Conservation (phyloP, 1,140 invertebrate genomes). For the Neodiprion fabricii region DNA sequence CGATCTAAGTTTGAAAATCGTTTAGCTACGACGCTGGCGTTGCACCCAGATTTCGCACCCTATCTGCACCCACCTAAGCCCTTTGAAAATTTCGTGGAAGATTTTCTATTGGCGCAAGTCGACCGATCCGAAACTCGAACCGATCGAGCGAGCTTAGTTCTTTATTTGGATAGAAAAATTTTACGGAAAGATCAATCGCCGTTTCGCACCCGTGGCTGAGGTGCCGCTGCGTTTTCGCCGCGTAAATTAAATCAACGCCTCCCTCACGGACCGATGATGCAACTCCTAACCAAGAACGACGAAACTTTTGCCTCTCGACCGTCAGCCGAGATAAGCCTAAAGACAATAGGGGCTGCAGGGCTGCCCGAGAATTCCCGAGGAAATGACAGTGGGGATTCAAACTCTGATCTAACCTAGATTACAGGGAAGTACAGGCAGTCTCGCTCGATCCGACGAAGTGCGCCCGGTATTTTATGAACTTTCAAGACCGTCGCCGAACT, state of each 20-base stretch:
- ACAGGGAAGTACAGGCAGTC: not conserved
- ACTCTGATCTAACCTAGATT: slow-evolving; percentile 2
- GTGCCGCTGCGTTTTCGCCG: not conserved
- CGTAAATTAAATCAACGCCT: not conserved
- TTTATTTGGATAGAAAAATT: not conserved
- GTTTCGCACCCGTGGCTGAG: not conserved
- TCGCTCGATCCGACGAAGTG: not conserved
- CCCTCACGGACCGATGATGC: not conserved
- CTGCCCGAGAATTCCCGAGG: not conserved
- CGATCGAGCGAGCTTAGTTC: not conserved
- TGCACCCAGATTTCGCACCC: slow-evolving; percentile 6
- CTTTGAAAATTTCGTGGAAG: not conserved
- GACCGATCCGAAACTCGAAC: not conserved
- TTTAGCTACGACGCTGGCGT: not conserved
- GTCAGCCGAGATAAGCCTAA: slow-evolving; percentile 4
- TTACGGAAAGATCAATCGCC: slow-evolving; percentile 3
- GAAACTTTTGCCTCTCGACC: not conserved
- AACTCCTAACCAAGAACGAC: not conserved
- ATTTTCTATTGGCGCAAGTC: not conserved
- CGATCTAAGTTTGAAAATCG: slow-evolving; percentile 1
- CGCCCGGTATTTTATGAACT: slow-evolving; percentile 1
- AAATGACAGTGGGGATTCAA: slow-evolving; percentile 7
- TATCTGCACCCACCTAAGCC: slow-evolving; percentile 1
- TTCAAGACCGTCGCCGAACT: not conserved
- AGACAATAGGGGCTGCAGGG: slow-evolving; percentile 3